A percentile compares a stretch with the other conserved stretches of the same genome.
Conservation (phyloP, 2,113 vertebrate genomes). For the Syngnathus floridae region DNA sequence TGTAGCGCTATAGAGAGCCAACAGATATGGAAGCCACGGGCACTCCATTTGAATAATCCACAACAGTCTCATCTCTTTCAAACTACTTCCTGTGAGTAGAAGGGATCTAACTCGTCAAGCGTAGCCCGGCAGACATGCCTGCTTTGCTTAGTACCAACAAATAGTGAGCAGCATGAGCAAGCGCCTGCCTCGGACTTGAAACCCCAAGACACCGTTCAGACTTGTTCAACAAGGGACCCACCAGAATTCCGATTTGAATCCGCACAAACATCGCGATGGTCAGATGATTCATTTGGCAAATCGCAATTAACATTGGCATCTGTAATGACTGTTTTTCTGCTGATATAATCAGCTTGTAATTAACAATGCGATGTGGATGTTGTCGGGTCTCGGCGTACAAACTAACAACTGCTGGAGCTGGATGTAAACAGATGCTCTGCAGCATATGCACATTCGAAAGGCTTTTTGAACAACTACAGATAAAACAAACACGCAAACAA, state of each 20-base stretch:
- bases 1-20: background rate
- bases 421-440: background rate
- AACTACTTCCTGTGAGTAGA: background rate
- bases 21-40: background rate
- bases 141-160: background rate
- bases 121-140: background rate
- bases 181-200: background rate
- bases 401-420: background rate
- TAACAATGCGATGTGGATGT: background rate
- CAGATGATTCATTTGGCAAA: background rate
- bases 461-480: background rate
- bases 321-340: background rate
- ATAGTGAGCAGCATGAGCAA: background rate
- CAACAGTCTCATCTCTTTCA: background rate
- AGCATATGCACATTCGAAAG: background rate
- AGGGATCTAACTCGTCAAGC: background rate
- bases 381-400: too few relatives aligned
- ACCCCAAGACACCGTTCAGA: background rate
- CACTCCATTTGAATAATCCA: background rate
- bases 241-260: background rate
- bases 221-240: background rate
- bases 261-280: too few relatives aligned
- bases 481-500: background rate
- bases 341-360: background rate
- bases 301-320: background rate